These are phyloP conservation scores for Neolamprologus ventralis DNA, from an alignment of 2,113 vertebrate genomes.

Conservation along the genomic window DNA sequence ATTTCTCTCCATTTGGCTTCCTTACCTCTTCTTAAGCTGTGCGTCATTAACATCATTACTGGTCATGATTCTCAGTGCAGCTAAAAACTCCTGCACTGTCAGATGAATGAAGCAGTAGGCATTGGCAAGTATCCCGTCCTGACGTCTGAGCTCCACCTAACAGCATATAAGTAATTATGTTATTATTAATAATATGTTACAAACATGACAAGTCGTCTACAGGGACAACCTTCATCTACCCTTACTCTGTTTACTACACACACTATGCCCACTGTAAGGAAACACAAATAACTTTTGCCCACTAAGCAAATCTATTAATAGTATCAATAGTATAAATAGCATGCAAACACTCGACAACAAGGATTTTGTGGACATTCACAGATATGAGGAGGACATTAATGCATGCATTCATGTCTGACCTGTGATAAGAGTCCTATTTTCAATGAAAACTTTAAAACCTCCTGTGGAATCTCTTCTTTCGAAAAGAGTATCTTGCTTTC, in stretches of 20 bases:
- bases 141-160: constrained; percentile 65
- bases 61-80: constrained; percentile 80
- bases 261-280: background rate
- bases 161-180: background rate
- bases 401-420: constrained; percentile 61
- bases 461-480: constrained; percentile 56
- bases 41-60: constrained; percentile 59
- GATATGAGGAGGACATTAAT: background rate
- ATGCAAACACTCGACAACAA: background rate
- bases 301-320: background rate
- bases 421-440: constrained; percentile 68
- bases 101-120: constrained; percentile 81
- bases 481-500: constrained; percentile 74
- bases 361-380: background rate
- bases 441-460: constrained; percentile 67
- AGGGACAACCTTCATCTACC: background rate
- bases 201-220: fast-evolving
- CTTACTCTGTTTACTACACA: background rate
- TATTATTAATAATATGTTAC: background rate
- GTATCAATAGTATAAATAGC: background rate
- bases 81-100: constrained; percentile 86
- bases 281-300: background rate
- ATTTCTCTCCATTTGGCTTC: background rate
- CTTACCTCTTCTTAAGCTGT: constrained; percentile 62
- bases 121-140: constrained; percentile 21